These are phyloP conservation scores for Pteropus alecto DNA, from an alignment of 2,113 vertebrate genomes.

Conservation along the genomic window DNA sequence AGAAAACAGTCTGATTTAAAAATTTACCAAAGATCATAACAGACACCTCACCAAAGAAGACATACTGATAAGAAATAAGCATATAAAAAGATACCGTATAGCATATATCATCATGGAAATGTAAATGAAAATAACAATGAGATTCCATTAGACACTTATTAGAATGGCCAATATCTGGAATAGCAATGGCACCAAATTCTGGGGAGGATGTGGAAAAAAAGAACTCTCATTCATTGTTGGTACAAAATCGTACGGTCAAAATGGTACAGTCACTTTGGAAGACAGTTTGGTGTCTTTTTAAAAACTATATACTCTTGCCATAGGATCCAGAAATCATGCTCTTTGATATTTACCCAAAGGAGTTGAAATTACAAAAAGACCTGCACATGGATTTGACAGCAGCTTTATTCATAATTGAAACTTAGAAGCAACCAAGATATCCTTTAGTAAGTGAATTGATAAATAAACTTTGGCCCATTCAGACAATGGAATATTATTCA, in stretches of 20 bases:
- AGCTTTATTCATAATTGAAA: neutral
- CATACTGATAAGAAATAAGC: neutral
- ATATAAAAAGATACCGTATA: neutral
- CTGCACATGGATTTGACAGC: neutral
- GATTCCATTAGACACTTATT: neutral
- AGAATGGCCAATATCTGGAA: neutral
- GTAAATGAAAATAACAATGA: neutral
- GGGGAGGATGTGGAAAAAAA: neutral
- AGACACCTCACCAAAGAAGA: neutral
- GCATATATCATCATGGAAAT: neutral
- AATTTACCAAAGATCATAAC: neutral
- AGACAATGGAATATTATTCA: neutral
- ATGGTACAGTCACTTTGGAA: neutral
- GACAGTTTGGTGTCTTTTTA: neutral
- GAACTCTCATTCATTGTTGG: neutral
- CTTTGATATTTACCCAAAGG: neutral
- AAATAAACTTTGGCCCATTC: neutral
- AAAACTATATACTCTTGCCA: neutral
- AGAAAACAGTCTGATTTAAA: neutral
- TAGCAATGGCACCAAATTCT: neutral
- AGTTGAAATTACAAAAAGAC: neutral
- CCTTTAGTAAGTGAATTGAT: neutral
- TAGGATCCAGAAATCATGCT: neutral
- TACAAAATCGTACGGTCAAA: neutral
- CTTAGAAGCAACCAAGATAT: neutral